Conservation (phyloP, 2,888 invertebrate species). For the Spatulosminthurus flaviceps region DNA sequence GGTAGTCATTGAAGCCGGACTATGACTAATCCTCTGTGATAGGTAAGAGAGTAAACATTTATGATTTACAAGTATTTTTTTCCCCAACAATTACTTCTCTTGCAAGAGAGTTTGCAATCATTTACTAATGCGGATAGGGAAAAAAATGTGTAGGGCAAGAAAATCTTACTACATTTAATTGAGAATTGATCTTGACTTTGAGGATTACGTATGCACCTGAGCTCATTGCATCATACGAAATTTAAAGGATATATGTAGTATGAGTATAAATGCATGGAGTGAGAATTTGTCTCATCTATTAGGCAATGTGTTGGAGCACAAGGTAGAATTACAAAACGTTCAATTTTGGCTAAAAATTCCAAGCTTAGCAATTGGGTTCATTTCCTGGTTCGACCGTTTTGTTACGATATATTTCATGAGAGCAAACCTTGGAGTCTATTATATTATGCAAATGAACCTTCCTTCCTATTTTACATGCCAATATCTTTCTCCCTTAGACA, state of each 20-base stretch:
- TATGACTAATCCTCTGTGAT: too few relatives aligned
- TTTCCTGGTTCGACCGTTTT: constrained; percentile 41
- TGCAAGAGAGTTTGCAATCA: too few relatives aligned
- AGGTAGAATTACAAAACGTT: constrained; percentile 16
- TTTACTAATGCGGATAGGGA: too few relatives aligned
- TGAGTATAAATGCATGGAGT: not conserved
- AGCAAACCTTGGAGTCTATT: constrained; percentile 32
- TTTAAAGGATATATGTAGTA: too few relatives aligned
- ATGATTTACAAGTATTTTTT: too few relatives aligned
- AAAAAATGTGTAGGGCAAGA: too few relatives aligned
- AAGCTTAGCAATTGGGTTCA: constrained; percentile 33
- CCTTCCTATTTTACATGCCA: constrained; percentile 24
- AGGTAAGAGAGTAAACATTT: too few relatives aligned
- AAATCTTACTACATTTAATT: too few relatives aligned
- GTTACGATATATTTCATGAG: constrained; percentile 21
- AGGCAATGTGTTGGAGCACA: not conserved
- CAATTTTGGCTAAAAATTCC: constrained; percentile 18
- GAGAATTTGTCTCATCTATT: not conserved
- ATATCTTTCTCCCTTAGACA: not conserved
- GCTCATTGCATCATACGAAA: too few relatives aligned
- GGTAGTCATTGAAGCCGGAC: too few relatives aligned
- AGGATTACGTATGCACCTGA: not conserved
- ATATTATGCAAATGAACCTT: constrained; percentile 35
- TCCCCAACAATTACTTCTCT: too few relatives aligned
- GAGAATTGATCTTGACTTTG: too few relatives aligned